These are phyloP conservation scores for Axea sp. DNA, from an alignment of 2,888 invertebrate species.

Conservation along the genomic window DNA sequence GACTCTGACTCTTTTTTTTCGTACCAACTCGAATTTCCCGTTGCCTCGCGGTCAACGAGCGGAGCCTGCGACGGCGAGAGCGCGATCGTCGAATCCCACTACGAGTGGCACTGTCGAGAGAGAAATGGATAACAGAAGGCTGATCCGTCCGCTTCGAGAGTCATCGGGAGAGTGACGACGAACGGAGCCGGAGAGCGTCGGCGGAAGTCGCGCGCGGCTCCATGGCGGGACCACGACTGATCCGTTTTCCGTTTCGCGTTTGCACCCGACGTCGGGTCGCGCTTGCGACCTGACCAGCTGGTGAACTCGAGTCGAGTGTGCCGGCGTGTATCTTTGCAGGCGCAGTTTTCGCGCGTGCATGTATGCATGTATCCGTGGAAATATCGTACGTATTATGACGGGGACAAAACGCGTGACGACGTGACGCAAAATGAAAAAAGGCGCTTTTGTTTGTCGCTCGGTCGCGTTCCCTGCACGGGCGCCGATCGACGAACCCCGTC, in stretches of 20 bases:
- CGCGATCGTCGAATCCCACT: too few relatives aligned
- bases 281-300: constrained; percentile 62
- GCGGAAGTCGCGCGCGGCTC: constrained; percentile 67
- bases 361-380: constrained; percentile 13
- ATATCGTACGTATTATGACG: constrained; percentile 20
- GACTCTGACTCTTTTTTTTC: too few relatives aligned
- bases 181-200: constrained; percentile 30
- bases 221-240: constrained; percentile 73
- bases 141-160: not conserved
- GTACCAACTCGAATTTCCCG: too few relatives aligned
- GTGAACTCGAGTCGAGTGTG: constrained; percentile 56
- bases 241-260: constrained; percentile 61
- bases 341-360: constrained; percentile 30
- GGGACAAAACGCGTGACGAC: constrained; percentile 19
- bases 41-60: too few relatives aligned
- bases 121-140: too few relatives aligned
- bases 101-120: not conserved
- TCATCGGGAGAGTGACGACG: not conserved
- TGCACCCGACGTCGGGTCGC: constrained; percentile 46
- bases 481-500: constrained; percentile 19
- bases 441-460: constrained; percentile 1
- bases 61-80: too few relatives aligned
- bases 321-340: constrained; percentile 34
- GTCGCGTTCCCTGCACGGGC: constrained; percentile 10
- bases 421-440: constrained; percentile 3